These are phyloP conservation scores for Rhagophthalmus giganteus DNA, from an alignment of 2,888 invertebrate genomes.

Conservation along the genomic window DNA sequence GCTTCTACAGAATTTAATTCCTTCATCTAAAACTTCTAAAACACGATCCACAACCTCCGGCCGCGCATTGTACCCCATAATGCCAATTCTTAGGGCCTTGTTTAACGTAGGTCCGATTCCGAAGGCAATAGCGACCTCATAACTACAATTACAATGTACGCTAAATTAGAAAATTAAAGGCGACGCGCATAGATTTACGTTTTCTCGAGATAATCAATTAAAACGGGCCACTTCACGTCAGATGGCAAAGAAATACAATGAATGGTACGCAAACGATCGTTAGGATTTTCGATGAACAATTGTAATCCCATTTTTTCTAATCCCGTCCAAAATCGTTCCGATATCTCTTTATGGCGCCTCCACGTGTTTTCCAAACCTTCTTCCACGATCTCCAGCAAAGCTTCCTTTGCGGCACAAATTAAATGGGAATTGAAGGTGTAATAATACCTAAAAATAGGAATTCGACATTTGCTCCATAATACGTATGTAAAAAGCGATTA, in stretches of 20 bases:
- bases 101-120: slow-evolving; percentile 79
- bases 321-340: slow-evolving; percentile 65
- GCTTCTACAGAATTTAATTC: slow-evolving; percentile 18
- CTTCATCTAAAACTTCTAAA: slow-evolving; percentile 47
- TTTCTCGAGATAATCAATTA: slow-evolving; percentile 35
- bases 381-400: slow-evolving; percentile 68
- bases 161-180: too few relatives aligned
- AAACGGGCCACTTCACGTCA: slow-evolving; percentile 61
- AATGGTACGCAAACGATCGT: slow-evolving; percentile 67
- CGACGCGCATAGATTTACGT: too few relatives aligned
- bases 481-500: background rate
- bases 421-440: slow-evolving; percentile 78
- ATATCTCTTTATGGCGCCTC: slow-evolving; percentile 67
- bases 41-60: slow-evolving; percentile 45
- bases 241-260: slow-evolving; percentile 65
- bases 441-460: slow-evolving; percentile 65
- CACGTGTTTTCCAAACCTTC: slow-evolving; percentile 70
- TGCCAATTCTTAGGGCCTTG: slow-evolving; percentile 75
- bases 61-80: slow-evolving; percentile 70
- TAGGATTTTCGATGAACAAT: slow-evolving; percentile 67
- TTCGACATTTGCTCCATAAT: background rate
- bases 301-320: slow-evolving; percentile 67
- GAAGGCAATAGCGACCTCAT: slow-evolving; percentile 71
- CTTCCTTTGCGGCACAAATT: slow-evolving; percentile 76
- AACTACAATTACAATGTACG: too few relatives aligned